Base-by-base conservation (phyloP, 2,797 vertebrate genomes). In the Fratercula arctica region DNA sequence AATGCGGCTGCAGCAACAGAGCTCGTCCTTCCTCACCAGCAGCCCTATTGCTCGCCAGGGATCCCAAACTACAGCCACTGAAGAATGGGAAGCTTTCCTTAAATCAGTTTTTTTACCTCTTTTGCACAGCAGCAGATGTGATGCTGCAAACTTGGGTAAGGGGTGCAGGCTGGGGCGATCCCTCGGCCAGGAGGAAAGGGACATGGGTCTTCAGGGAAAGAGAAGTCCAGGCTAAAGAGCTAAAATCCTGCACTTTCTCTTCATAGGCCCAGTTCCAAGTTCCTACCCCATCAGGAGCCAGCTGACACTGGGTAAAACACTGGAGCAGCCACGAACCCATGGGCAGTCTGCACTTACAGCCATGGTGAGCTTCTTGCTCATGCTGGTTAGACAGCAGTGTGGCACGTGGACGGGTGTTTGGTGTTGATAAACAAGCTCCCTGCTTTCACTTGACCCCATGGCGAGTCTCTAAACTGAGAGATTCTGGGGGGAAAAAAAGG, bases 321-420 rank as follows among this genome's bases (percentile, higher is more conserved):
- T 1, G 2, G 74, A 43, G 35, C 25, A 79, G 25, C n/a, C 0
- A 1, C 14, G 59, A 85, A 28, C 5, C 3, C 56, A 17, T 29
- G 29, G 39, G 25, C 1, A 0, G 13, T 33, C 21, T 45, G 10
- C 18, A 4, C 14, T 56, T 63, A 10, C 10, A 39, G n/a, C 14
- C 4, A 0, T 7, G 45, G 23, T 80, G 53, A 6, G 45, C 11
- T 56, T 37, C 13, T 83, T 17, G 13, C 21, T 79, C 0, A 0
- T 48, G 56, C 48, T 70, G 33, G 13, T 39, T 61, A 77, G 54
- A 33, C 23, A 51, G 33, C 26, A 61, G 24, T 3, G 46, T 46
- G 39, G 39, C 59, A 46, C 46, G 12, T 9, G 13, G 23, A 9
- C 0, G 6, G 15, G 37, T 2, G 25, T n/a, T 82, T 28, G 46